phyloP scores from a whole-genome alignment of 2,888 invertebrate species.

The Drosophila fungiperda region DNA sequence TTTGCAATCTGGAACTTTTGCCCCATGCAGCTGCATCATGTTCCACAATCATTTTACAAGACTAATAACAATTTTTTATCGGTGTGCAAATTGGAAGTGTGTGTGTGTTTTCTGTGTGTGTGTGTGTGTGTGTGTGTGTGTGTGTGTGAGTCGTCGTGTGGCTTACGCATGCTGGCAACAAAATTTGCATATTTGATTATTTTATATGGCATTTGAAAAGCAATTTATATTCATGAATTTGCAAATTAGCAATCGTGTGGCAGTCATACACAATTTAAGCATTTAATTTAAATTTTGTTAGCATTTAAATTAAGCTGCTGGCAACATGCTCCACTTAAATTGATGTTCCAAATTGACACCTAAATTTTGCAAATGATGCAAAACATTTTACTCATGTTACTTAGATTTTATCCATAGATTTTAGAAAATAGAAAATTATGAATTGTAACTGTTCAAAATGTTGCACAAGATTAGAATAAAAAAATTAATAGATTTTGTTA shows the following conservation, averaged over 20 bases:
- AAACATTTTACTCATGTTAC: background rate
- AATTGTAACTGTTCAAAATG: background rate
- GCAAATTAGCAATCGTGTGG: slow-evolving; percentile 59
- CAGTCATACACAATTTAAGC: slow-evolving; percentile 48
- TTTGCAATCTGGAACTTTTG: slow-evolving; percentile 8
- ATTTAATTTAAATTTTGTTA: slow-evolving; percentile 24
- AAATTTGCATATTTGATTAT: slow-evolving; percentile 78
- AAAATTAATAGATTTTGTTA: background rate
- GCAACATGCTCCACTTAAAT: background rate
- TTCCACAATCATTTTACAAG: slow-evolving; percentile 43
- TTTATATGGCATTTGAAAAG: slow-evolving; percentile 68
- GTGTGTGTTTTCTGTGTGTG: background rate
- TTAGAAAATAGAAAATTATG: no score
- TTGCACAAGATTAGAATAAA: background rate
- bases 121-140: slow-evolving; percentile 16
- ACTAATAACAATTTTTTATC: slow-evolving; percentile 54
- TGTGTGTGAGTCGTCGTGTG: slow-evolving; percentile 10
- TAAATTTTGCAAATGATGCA: background rate
- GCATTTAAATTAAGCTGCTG: slow-evolving; percentile 8
- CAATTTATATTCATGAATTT: slow-evolving; percentile 78
- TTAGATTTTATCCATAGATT: background rate
- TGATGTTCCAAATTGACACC: background rate
- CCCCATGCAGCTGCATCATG: slow-evolving; percentile 18
- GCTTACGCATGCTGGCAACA: slow-evolving; percentile 10
- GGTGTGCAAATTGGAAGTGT: slow-evolving; percentile 38